Percentiles rank a stretch among this genome's conserved stretches.
phyloP scores from a whole-genome alignment of 64 coral and sea anemone genomes.

The Montipora foliosa region DNA sequence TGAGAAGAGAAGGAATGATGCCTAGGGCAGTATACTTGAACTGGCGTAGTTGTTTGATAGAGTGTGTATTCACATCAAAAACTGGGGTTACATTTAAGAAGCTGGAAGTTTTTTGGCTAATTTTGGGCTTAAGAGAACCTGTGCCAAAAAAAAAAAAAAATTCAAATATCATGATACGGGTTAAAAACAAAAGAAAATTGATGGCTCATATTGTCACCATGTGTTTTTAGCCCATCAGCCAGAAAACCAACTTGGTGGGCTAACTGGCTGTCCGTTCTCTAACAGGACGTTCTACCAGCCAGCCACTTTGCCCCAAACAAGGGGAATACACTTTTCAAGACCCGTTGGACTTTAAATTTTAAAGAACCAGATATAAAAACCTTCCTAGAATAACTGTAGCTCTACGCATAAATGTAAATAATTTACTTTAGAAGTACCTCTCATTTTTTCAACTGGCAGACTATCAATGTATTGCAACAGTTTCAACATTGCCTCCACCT shows the following conservation, averaged over 20 bases:
- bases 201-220: no score
- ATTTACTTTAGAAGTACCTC: slow-evolving; percentile 51
- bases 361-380: neutral
- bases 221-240: neutral
- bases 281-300: no score
- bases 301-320: neutral
- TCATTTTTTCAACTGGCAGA: slow-evolving; percentile 81
- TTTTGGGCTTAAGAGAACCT: slow-evolving; percentile 12
- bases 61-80: slow-evolving; percentile 87
- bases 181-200: neutral
- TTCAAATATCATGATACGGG: neutral
- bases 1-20: slow-evolving; percentile 74
- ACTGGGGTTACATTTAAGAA: slow-evolving; percentile 49
- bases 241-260: neutral
- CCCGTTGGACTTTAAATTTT: neutral
- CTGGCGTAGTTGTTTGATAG: slow-evolving; percentile 88
- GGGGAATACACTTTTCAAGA: slow-evolving; percentile 47
- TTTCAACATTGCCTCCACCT: slow-evolving; percentile 69
- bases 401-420: neutral
- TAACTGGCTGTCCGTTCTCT: neutral
- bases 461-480: slow-evolving; percentile 72
- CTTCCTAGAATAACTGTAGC: neutral
- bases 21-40: slow-evolving; percentile 85
- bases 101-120: neutral
- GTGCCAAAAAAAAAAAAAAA: neutral